Base-by-base conservation (phyloP, 2,113 vertebrate genomes). In the Malurus melanocephalus region DNA sequence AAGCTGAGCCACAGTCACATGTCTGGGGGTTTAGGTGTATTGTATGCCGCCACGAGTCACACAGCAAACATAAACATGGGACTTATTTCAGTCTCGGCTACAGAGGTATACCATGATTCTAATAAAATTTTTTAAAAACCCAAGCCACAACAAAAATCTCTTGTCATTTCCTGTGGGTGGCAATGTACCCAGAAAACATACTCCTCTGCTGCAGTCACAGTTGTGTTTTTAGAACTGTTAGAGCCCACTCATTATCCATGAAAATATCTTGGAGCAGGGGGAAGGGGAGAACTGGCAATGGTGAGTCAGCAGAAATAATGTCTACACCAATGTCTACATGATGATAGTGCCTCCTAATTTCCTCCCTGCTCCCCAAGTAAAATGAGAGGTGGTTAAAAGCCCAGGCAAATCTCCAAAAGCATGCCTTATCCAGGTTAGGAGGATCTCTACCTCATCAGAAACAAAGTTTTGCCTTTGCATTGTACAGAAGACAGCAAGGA, bases 181-280 rank as follows among this genome's bases (percentile, higher is more conserved):
- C n/a, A 87, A 80, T 18, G 40, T 69, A 80, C 71, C 40, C 56
- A 90, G 86, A 91, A 93, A 92, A 94, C 76, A 82, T 38, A 91
- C 26, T 83, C 62, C 51, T 89, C 83, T 67, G 43, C 82, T 90
- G 55, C 56, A 83, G 23, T 57, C 69, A 67, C 21, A 33, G 81
- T 57, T 81, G 30, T 60, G 21, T 56, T 89, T 94, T 95, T 68
- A 82, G 69, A 93, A 85, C 69, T 51, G 23, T 28, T 69, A 27
- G 7, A 68, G 30, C 61, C 81, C 27, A 72, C 75, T 90, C 67
- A 55, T 69, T 73, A 59, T 61, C 57, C 35, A 80, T 89, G 85
- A 90, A 93, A 94, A 92, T 80, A 92, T 43, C 60, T 56, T 67
- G 46, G 33, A 68, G 30, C 16, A 52, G 64, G 48, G 40, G 17